phyloP scores from a whole-genome alignment of 2,113 vertebrate genomes.

The Uria lomvia region DNA sequence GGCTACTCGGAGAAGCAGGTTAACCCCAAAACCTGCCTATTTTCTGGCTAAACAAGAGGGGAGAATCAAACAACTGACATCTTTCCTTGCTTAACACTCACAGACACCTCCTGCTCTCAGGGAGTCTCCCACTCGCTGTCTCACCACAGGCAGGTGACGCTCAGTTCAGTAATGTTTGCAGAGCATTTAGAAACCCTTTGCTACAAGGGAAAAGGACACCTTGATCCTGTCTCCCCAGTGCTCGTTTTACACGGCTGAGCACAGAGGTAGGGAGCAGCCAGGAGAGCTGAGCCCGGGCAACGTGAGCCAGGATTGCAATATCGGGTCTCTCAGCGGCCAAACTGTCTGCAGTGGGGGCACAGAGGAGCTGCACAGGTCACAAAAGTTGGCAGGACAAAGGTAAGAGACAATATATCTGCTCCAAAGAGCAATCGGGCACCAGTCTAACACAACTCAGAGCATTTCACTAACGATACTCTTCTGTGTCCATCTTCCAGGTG shows the following conservation, averaged over 20 bases:
- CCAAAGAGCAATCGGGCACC: neutral
- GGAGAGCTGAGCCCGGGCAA: neutral
- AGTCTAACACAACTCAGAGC: neutral
- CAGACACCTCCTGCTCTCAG: neutral
- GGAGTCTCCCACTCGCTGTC: neutral
- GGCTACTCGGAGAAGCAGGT: neutral
- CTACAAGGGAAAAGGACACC: neutral
- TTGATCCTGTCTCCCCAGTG: neutral
- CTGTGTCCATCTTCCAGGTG: neutral
- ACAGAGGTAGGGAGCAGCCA: neutral
- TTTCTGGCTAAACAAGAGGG: neutral
- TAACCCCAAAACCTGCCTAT: neutral
- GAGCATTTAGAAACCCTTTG: neutral
- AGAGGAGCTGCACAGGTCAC: neutral
- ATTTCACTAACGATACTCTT: neutral
- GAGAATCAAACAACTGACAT: neutral
- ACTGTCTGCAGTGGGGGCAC: neutral
- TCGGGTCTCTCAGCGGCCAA: neutral
- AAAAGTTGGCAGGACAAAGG: neutral
- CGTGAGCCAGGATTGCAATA: neutral
- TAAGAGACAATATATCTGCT: neutral
- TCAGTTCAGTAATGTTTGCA: neutral
- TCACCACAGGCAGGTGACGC: neutral
- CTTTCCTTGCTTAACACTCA: neutral
- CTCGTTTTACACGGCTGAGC: neutral